These are phyloP conservation scores for Zaprionus lachaisei DNA, from an alignment of 1,140 invertebrate species.

Conservation along the genomic window DNA sequence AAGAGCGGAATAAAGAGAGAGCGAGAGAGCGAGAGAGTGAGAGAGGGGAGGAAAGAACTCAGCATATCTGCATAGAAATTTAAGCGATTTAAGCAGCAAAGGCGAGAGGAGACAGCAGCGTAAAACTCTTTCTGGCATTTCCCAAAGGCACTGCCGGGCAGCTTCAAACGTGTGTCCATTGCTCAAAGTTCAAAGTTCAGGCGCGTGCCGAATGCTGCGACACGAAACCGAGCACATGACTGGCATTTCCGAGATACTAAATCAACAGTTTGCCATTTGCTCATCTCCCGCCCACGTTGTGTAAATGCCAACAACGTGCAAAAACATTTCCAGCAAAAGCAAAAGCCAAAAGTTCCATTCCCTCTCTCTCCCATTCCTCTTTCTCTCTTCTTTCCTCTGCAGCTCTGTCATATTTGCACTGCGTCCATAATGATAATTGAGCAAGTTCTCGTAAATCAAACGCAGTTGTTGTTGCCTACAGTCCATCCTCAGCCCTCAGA, in stretches of 20 bases:
- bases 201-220: constrained; percentile 48
- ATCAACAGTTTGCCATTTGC: constrained; percentile 75
- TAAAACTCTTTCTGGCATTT: not conserved
- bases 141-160: not conserved
- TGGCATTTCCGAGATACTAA: constrained; percentile 56
- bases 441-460: constrained; percentile 65
- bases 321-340: constrained; percentile 20
- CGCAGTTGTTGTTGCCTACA: constrained; percentile 32
- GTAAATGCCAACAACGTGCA: constrained; percentile 49
- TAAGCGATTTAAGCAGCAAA: not conserved
- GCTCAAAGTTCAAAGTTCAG: constrained; percentile 76
- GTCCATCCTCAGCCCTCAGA: not conserved
- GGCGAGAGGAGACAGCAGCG: too few species aligned
- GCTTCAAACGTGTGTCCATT: constrained; percentile 21
- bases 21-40: not conserved
- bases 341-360: constrained; percentile 36
- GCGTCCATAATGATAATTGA: constrained; percentile 64
- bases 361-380: not conserved
- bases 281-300: constrained; percentile 28
- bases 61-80: constrained; percentile 23
- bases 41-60: not conserved
- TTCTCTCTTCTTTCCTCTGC: not conserved
- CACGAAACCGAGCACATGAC: constrained; percentile 50
- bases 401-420: constrained; percentile 22
- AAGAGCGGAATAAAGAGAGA: not conserved